Conservation (phyloP, 2,797 vertebrate genomes). For the Scyliorhinus canicula region DNA sequence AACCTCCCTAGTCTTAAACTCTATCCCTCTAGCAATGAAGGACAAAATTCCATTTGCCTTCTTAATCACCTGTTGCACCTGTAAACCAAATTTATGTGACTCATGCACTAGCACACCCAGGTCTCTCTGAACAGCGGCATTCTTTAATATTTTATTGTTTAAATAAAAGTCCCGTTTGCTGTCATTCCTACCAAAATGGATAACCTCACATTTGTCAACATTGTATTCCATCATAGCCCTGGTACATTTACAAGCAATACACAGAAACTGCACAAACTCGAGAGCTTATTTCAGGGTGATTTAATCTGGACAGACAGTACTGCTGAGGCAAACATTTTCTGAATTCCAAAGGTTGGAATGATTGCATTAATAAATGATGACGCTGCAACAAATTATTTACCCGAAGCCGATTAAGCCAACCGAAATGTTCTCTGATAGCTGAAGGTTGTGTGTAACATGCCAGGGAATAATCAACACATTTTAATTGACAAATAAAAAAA, state of each 20-base stretch:
- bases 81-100: too few species aligned
- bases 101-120: too few species aligned
- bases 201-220: too few species aligned
- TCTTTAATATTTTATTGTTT: too few species aligned
- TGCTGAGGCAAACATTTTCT: neutral
- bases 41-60: too few species aligned
- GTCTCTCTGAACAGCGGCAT: too few species aligned
- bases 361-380: neutral
- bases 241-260: neutral
- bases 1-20: too few species aligned
- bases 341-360: neutral
- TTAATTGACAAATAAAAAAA: neutral
- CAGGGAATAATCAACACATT: neutral
- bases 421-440: neutral
- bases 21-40: too few species aligned
- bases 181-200: too few species aligned
- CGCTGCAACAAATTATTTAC: slow-evolving; percentile 15
- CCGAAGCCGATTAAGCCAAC: neutral
- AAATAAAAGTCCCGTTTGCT: too few species aligned
- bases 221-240: neutral
- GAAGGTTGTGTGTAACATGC: neutral
- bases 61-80: too few species aligned
- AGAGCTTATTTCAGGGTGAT: neutral
- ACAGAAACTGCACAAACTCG: neutral
- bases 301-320: neutral